These are phyloP conservation scores for Tapirus indicus DNA, from an alignment of 2,797 vertebrate species.

Conservation along the genomic window DNA sequence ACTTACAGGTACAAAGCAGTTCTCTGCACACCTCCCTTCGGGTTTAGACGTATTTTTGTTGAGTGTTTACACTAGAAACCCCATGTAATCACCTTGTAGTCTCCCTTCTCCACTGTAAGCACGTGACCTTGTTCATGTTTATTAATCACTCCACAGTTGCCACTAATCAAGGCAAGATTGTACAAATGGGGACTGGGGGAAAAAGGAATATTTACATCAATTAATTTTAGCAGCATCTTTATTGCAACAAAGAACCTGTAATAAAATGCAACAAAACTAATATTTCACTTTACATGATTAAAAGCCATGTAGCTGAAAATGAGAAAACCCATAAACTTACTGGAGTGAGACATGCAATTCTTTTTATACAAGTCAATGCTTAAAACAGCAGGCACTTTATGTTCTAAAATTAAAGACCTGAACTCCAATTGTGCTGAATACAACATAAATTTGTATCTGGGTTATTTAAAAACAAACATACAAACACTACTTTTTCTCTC, in stretches of 20 bases:
- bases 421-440: constrained; percentile 83
- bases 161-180: constrained; percentile 72
- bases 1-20: not conserved
- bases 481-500: constrained; percentile 53
- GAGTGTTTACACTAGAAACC: not conserved
- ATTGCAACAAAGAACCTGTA: constrained; percentile 89
- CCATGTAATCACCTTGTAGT: not conserved
- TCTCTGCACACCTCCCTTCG: not conserved
- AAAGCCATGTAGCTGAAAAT: constrained; percentile 84
- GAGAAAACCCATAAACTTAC: constrained; percentile 83
- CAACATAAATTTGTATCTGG: constrained; percentile 65
- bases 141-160: not conserved
- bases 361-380: constrained; percentile 80
- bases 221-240: constrained; percentile 89
- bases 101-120: not conserved
- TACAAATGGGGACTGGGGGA: constrained; percentile 28
- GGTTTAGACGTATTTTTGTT: not conserved
- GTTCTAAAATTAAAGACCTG: constrained; percentile 87
- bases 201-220: constrained; percentile 81
- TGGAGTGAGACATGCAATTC: constrained; percentile 86
- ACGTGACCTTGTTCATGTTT: not conserved
- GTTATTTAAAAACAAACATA: constrained; percentile 77
- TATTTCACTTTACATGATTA: constrained; percentile 88
- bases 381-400: constrained; percentile 88
- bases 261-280: constrained; percentile 87